Base-by-base conservation (phyloP, 1,140 invertebrate species). In the Mizuhopecten yessoensis region DNA sequence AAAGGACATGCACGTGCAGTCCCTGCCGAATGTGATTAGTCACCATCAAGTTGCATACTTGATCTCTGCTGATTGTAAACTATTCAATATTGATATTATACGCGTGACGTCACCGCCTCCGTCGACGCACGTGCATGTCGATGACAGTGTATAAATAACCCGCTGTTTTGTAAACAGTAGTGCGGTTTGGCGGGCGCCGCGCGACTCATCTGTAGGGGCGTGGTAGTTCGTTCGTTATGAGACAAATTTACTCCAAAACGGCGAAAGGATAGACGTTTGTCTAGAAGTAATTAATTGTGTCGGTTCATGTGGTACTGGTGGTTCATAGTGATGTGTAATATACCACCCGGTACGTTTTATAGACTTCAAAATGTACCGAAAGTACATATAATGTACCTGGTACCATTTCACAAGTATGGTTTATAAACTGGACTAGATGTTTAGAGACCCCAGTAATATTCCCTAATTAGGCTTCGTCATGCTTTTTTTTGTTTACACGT, bases 41-140 rank as follows among this genome's bases (percentile, higher is more conserved):
- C 57, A 75, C 57, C 57, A 75, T 75, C 57, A 13, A 5, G 57
- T 29, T 7, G 36, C 36, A 39, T 39, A 39, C 36, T 39, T 29
- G 57, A 75, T 75, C 57, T 29, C 17, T n/a, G 57, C 1, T 1
- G 57, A 75, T 75, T 75, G 17, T n/a, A 75, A 75, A 7, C 57
- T n/a, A 75, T 75, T n/a, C 57, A 75, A 75, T 75, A 75, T 75
- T 75, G 57, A 75, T 75, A 11, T 75, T 75, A n/a, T 75, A 29
- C 23, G 57, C 57, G 57, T 75, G 57, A 75, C 57, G 57, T 75
- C 57, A 75, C n/a, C 57, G n/a, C 57, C 57, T 75, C 57, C 0
- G 57, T 75, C n/a, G 57, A 75, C 57, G 57, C 57, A 75, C 57
- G 57, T 75, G 57, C 57, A n/a, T 9, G 29, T n/a, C n/a, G 0